Evolutionary conservation across 2,113 vertebrate species (phyloP).

Genomic region (Scopus umbretta): DNA sequence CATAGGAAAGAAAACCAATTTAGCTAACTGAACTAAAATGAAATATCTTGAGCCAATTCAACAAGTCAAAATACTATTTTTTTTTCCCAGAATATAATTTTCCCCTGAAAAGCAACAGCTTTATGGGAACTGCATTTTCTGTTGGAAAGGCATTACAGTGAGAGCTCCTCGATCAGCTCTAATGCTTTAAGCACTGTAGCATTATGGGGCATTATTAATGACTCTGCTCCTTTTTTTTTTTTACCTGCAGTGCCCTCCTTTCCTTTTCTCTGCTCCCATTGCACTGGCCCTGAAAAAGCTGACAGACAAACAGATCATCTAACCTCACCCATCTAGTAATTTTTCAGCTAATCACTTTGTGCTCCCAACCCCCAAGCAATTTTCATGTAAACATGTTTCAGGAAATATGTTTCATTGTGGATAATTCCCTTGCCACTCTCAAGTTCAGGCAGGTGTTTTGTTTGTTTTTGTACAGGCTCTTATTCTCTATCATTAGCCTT

Average conservation of each 20-base stretch:
- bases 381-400: constrained; percentile 51
- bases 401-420: constrained; percentile 35
- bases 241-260: neutral
- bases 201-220: neutral
- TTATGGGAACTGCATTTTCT: neutral
- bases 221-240: neutral
- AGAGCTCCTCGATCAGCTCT: neutral
- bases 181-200: neutral
- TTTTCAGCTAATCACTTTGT: constrained; percentile 38
- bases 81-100: neutral
- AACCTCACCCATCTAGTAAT: constrained; percentile 12
- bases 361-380: neutral
- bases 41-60: neutral
- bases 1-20: neutral
- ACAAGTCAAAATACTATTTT: neutral
- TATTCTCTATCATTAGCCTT: constrained; percentile 10
- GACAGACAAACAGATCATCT: neutral
- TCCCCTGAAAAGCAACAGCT: neutral
- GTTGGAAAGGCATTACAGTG: neutral
- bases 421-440: constrained; percentile 31
- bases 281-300: neutral
- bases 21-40: neutral
- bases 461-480: constrained; percentile 6
- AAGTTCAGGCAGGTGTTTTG: constrained; percentile 47
- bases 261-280: neutral